Evolutionary conservation across 1,140 invertebrate genomes (phyloP), one percentile per base, ranked within the genome.

Genomic region (Danaus plexippus): DNA sequence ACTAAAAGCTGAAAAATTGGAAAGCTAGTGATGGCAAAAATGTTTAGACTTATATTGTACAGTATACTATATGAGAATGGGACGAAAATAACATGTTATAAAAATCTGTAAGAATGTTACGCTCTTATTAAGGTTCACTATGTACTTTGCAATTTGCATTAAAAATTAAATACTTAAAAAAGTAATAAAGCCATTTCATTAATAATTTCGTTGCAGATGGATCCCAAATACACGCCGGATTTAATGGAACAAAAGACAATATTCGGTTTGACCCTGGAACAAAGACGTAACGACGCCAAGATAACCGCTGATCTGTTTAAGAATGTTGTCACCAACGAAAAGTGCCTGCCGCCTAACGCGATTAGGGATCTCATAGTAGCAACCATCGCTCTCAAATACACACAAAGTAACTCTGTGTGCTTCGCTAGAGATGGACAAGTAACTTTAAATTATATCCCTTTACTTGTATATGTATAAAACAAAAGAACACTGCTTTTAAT

Each of bases 371-470:
- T 99, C 10, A 96, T 98, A 48, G 95, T 99, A 0, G 98, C 98
- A 0, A 98, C 96, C 0, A 97, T 99, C 63, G 95, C 97, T 7
- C 87, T 99, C 0, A 99, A 99, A 83, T 99, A 98, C 74, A 99
- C 98, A 0, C 98, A 99, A 83, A 99, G 96, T 61, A 98, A 99
- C 77, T 97, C 96, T 2, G 97, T 99, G 0, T 98, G 96, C 76
- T 98, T 95, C 74, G 96, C 87, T 1, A 71, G 74, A 15, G 85
- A 88, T 66, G 87, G 87, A 8, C 87, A 87, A 77, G 87, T 88
- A 58, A 60, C 48, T 56, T 52, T 1, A 15, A 15, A 3, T 15
- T 15, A 15, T 15, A 15, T 15, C 15, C 15, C 15, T 15, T 15
- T 1, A 15, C 15, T 15, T 15, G 15, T 15, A 3, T 15, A 15